Base-by-base conservation (phyloP, 2,888 invertebrate genomes). In the Epirrhoe tristata region DNA sequence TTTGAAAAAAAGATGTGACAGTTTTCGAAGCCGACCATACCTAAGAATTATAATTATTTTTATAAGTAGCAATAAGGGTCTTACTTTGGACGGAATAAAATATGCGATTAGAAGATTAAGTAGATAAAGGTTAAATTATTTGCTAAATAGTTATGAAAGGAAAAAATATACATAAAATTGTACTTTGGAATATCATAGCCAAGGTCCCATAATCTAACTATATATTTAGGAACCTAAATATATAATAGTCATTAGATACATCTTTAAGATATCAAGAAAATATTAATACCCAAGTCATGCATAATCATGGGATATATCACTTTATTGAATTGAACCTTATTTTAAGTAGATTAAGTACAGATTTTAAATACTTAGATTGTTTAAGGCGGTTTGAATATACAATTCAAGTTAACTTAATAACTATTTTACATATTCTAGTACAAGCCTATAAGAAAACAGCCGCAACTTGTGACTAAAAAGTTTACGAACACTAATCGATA, bases 101-200 rank as follows among this genome's bases (percentile, higher is more conserved):
- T 43, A 43, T 10, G 39, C 39, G 10, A 39, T 39, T 39, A 12
- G 39, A 43, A 43, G n/a, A 43, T 10, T 12, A 43, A 43, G 39
- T 51, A 60, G 67, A 71, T 46, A 62, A 64, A 75, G 64, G 34
- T 14, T 24, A 51, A 6, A 24, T 12, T 39, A 62, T 67, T 36
- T 59, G n/a, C 8, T 51, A 31, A 54, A 54, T 32, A 36, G 36
- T 36, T 36, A 31, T n/a, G 7, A n/a, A 32, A 39, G 34, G 8
- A 57, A 55, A 34, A 50, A 6, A 58, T 43, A 71, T 68, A 70
- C 1, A 24, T 24, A 24, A 24, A 24, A 24, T 3, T 24, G 71
- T 75, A 80, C 91, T 92, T 92, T 91, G 91, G 91, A 88, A 82
- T 79, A 79, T 90, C 92, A 92, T 91, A 91, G 92, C 91, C 92